A percentile compares a stretch with the other conserved stretches of the same genome.
Evolutionary conservation across 2,797 vertebrate species (phyloP).

Genomic region (Falco rusticolus): DNA sequence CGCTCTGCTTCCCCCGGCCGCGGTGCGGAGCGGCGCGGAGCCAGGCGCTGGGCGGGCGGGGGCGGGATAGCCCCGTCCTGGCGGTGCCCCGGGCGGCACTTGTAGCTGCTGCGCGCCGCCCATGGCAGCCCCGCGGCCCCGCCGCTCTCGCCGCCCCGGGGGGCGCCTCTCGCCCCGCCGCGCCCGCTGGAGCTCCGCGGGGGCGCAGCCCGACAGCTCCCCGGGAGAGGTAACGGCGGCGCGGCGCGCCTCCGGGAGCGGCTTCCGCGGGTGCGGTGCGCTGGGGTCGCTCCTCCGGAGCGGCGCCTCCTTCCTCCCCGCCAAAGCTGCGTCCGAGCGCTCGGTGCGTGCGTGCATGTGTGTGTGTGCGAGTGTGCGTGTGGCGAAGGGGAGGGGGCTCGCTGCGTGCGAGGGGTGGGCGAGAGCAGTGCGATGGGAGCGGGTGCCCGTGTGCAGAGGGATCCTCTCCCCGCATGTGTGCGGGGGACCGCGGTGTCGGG

Average conservation of each 20-base stretch:
- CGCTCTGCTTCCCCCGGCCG: background rate
- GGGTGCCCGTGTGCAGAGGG: conserved; percentile 30
- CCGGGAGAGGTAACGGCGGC: background rate
- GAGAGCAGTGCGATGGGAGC: conserved; percentile 49
- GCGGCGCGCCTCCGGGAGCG: background rate
- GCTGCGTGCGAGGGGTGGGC: conserved; percentile 29
- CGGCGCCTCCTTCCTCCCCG: background rate
- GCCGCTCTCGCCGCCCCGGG: background rate
- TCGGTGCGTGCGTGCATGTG: background rate
- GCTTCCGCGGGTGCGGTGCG: background rate
- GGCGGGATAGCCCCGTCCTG: background rate
- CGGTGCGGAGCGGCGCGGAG: background rate
- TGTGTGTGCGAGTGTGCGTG: background rate
- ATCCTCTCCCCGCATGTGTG: conserved; percentile 2
- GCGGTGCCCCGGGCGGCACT: background rate
- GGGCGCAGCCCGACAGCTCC: background rate
- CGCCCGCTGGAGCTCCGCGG: background rate
- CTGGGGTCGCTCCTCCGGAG: background rate
- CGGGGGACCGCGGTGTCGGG: background rate
- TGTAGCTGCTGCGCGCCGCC: background rate
- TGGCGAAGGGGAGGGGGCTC: conserved; percentile 29
- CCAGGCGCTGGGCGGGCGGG: background rate
- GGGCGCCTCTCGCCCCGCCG: background rate
- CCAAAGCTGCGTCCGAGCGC: background rate
- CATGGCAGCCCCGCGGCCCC: conserved; percentile 1